A percentile compares a stretch with the other conserved stretches of the same genome.
Evolutionary conservation across 2,797 vertebrate genomes (phyloP).

Genomic region (Chiroxiphia lanceolata): DNA sequence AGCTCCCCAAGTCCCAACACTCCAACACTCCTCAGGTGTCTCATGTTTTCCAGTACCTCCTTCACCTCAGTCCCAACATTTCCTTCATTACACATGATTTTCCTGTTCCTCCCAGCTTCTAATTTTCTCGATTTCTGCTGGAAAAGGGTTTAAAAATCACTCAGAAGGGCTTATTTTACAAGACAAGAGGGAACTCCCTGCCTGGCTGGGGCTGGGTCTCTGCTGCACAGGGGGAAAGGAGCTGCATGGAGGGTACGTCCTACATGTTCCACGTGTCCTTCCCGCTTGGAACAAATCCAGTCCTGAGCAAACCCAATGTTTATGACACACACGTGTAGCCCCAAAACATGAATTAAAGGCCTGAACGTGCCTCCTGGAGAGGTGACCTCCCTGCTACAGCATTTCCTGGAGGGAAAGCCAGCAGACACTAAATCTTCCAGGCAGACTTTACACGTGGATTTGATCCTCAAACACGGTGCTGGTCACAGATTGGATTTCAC

Average conservation of each 20-base stretch:
- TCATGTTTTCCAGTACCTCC: not conserved
- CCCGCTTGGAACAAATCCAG: accelerated
- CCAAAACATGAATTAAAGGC: not conserved
- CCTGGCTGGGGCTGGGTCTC: not conserved
- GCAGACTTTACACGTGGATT: not conserved
- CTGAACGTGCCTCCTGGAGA: not conserved
- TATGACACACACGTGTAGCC: accelerated
- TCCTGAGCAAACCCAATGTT: accelerated
- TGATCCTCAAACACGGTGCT: not conserved
- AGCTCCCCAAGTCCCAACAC: not conserved
- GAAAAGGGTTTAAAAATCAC: not conserved
- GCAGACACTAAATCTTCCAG: not conserved
- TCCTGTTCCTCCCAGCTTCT: not conserved
- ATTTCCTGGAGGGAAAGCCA: not conserved
- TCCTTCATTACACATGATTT: not conserved
- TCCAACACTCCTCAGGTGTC: not conserved
- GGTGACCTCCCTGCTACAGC: not conserved
- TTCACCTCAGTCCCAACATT: not conserved
- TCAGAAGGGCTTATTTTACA: not conserved
- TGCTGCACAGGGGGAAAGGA: not conserved
- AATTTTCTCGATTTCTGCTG: not conserved
- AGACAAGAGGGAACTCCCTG: not conserved
- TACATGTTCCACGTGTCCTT: accelerated
- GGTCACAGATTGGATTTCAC: not conserved
- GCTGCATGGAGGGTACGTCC: accelerated